Base-by-base conservation (phyloP, 2,113 vertebrate genomes). In the Parus major region DNA sequence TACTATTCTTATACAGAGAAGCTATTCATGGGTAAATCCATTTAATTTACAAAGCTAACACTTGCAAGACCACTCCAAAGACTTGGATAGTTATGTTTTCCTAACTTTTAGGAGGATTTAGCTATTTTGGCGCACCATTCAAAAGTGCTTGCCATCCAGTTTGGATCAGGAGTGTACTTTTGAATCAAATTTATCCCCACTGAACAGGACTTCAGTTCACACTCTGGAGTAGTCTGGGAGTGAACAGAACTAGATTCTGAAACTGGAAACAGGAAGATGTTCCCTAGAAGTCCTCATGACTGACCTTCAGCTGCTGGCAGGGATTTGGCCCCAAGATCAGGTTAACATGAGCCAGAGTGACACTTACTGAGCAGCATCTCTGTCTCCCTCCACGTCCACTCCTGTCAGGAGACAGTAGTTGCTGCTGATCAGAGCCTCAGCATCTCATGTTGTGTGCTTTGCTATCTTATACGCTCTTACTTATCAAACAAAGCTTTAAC, bases 371-470 rank as follows among this genome's bases (percentile, higher is more conserved):
- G 22, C 29, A 65, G 15, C 33, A 17, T 10, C n/a, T 42, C 21
- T 25, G 19, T 18, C 6, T 69, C 13, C 19, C 1, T 61, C 52
- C 55, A n/a, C 22, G 28, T 12, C 22, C 8, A 1, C 56, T 87
- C 13, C 29, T 20, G 5, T 25, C 17, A 55, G 52, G 27, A 36
- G 18, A 22, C 0, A 1, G 3, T 7, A 11, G 9, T 0, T 70
- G 23, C 19, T 84, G 6, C 23, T 33, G 72, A 47, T 28, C 12
- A 15, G 25, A 72, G 22, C 18, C 6, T 49, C 59, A 20, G 35
- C 27, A 5, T 55, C 39, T 35, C 25, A 3, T 3, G 14, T 11
- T n/a, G 11, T 47, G 14, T 55, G 35, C 21, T 92, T 88, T 53
- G 12, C 22, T 81, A 3, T 44, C 49, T 68, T 31, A 42, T 18